Evolutionary conservation across 30 jellyfish, hydroid and myxozoan species (phyloP).

Genomic region (Pseudorhiza aurosa): DNA sequence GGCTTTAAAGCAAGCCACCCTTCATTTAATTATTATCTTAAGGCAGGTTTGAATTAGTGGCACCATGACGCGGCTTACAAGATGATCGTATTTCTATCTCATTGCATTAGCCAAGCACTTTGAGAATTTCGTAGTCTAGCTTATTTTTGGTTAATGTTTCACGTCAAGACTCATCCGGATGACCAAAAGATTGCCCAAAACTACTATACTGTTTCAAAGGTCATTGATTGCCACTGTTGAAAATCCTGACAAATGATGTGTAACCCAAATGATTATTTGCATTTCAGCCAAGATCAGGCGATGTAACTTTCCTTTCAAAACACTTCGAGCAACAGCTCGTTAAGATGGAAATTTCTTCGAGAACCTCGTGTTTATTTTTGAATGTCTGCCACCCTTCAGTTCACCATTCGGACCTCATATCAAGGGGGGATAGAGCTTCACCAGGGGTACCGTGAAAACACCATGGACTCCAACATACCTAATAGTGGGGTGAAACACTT

Average conservation of each 20-base stretch:
- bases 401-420: too few relatives aligned
- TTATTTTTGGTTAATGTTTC: background rate
- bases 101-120: background rate
- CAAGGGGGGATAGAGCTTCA: too few relatives aligned
- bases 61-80: background rate
- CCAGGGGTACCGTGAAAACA: too few relatives aligned
- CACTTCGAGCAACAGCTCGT: too few relatives aligned
- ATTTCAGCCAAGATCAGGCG: background rate
- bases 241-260: background rate
- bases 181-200: background rate
- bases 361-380: too few relatives aligned
- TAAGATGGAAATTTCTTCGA: too few relatives aligned
- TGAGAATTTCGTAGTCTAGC: background rate
- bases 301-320: background rate
- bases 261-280: background rate
- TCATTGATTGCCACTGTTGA: background rate
- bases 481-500: too few relatives aligned
- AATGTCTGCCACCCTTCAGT: too few relatives aligned
- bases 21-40: background rate
- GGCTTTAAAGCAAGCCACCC: background rate
- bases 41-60: background rate
- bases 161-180: background rate
- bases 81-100: background rate
- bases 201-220: slow-evolving; percentile 7
- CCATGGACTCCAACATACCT: too few relatives aligned